Conservation (phyloP, 2,113 vertebrate species). For the Platichthys flesus region DNA sequence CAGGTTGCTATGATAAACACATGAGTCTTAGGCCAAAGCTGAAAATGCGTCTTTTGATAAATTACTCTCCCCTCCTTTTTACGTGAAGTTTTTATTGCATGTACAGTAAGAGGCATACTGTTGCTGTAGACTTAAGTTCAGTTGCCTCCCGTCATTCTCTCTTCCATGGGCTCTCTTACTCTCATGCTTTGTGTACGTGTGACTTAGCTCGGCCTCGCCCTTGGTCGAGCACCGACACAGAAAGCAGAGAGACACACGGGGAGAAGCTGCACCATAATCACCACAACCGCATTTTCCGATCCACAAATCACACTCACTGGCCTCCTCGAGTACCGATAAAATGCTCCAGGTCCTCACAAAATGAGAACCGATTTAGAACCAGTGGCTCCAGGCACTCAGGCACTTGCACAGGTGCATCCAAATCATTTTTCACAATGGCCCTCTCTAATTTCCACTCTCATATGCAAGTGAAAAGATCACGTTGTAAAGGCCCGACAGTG, state of each 20-base stretch:
- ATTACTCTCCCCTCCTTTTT: too few relatives aligned
- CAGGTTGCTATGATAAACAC: too few relatives aligned
- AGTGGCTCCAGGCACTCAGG: background rate
- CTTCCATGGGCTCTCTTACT: too few relatives aligned
- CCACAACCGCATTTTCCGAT: background rate
- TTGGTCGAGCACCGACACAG: background rate
- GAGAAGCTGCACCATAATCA: background rate
- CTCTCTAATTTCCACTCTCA: background rate
- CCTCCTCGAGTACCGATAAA: background rate
- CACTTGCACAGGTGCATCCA: background rate
- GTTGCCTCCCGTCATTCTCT: too few relatives aligned
- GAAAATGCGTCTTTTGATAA: too few relatives aligned
- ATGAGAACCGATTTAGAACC: background rate
- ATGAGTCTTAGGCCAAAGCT: too few relatives aligned
- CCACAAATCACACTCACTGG: conserved; percentile 4
- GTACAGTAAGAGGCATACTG: too few relatives aligned
- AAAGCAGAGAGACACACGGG: background rate
- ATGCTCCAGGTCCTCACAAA: conserved; percentile 8
- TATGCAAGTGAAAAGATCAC: background rate
- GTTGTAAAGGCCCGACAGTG: background rate
- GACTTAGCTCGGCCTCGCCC: background rate
- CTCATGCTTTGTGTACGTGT: background rate
- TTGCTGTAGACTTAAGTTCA: too few relatives aligned
- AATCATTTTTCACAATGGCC: conserved; percentile 1
- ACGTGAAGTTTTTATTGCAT: too few relatives aligned